phyloP scores from a whole-genome alignment of 2,113 vertebrate species.

The Heterochromis multidens region DNA sequence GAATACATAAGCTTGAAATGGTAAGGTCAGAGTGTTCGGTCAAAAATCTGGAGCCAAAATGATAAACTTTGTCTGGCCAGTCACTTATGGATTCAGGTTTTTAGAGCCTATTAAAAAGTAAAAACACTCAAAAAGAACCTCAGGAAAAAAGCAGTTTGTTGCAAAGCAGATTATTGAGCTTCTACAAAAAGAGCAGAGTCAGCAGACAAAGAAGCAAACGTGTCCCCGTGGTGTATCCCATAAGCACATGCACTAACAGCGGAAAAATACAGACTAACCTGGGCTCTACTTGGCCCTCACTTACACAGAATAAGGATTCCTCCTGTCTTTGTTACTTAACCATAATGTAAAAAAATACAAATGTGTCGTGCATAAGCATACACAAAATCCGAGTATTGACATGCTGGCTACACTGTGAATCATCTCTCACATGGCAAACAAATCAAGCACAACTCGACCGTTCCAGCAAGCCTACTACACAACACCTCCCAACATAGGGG shows the following conservation, averaged over 20 bases:
- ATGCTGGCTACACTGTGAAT: background rate
- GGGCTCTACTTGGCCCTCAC: background rate
- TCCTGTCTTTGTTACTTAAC: background rate
- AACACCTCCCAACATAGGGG: background rate
- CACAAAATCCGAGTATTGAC: background rate
- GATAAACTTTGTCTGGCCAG: background rate
- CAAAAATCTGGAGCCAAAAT: background rate
- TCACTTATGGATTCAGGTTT: background rate
- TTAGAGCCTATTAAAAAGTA: background rate
- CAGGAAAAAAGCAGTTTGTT: background rate
- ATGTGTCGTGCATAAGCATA: background rate
- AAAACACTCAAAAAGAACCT: background rate
- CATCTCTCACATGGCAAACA: background rate
- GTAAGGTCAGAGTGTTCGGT: too few relatives aligned
- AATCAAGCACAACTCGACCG: background rate
- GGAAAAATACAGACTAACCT: background rate
- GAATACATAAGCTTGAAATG: too few relatives aligned
- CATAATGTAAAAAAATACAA: background rate
- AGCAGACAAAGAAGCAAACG: background rate
- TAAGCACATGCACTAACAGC: background rate
- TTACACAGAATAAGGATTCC: background rate
- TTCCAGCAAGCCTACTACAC: background rate
- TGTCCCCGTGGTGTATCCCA: background rate
- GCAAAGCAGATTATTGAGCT: background rate
- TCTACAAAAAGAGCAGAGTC: background rate